A percentile compares a stretch with the other conserved stretches of the same genome.
Evolutionary conservation across 2,888 invertebrate genomes (phyloP).

Genomic region (Coronaproctus castanopsis): DNA sequence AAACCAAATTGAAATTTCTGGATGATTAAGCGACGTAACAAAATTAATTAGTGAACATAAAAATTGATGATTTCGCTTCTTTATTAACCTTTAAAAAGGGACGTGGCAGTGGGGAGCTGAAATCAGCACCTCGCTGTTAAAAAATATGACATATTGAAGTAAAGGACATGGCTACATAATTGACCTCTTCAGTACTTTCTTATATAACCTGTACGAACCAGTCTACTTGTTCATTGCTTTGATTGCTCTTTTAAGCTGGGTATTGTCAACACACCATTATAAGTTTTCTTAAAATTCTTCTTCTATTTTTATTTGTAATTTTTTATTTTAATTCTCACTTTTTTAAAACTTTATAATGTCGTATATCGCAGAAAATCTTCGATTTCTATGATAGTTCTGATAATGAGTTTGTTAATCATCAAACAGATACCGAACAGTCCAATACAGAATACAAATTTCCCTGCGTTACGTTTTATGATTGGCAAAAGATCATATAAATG

Average conservation of each 20-base stretch:
- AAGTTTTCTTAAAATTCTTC: background rate
- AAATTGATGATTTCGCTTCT: too few species aligned
- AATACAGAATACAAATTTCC: background rate
- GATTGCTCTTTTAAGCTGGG: background rate
- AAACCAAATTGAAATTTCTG: too few species aligned
- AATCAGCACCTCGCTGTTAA: too few species aligned
- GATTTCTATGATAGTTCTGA: background rate
- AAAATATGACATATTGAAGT: too few species aligned
- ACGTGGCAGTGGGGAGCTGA: too few species aligned
- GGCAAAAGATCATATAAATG: background rate
- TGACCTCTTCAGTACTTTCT: background rate
- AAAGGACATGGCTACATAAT: too few species aligned
- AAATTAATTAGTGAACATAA: too few species aligned
- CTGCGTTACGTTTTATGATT: background rate
- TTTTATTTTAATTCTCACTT: too few species aligned
- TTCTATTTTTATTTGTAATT: too few species aligned
- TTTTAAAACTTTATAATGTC: background rate
- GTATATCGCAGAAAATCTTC: background rate
- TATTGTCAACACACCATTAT: background rate
- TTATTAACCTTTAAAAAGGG: too few species aligned
- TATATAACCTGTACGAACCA: background rate
- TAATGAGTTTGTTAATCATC: background rate
- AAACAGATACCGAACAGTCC: background rate
- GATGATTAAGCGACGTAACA: too few species aligned
- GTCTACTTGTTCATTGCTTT: background rate